Percentiles rank a stretch among this genome's conserved stretches.
phyloP scores from a whole-genome alignment of 2,113 vertebrate genomes.

The Nycticryphes semicollaris region DNA sequence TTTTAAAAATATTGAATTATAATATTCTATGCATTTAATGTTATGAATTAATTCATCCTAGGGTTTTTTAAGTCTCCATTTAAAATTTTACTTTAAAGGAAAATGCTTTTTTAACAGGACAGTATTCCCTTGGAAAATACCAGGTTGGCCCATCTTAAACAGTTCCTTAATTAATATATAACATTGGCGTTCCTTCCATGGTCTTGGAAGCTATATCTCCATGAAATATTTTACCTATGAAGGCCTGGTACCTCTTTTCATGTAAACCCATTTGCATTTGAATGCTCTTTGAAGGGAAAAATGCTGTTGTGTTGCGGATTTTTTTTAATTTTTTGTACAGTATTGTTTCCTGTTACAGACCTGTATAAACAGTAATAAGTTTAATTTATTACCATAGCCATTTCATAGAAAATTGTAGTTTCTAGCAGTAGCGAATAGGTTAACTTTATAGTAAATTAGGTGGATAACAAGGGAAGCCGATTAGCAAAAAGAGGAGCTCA shows the following conservation, averaged over 20 bases:
- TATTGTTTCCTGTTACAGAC: background rate
- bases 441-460: slow-evolving; percentile 43
- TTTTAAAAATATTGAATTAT: background rate
- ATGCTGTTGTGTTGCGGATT: background rate
- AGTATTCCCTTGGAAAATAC: background rate
- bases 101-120: background rate
- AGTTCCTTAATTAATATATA: slow-evolving; percentile 8
- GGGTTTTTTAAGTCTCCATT: background rate
- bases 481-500: slow-evolving; percentile 40
- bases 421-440: slow-evolving; percentile 24
- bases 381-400: background rate
- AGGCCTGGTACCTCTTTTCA: background rate
- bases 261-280: background rate
- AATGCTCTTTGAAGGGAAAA: background rate
- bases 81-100: background rate
- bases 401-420: background rate
- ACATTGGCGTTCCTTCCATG: background rate
- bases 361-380: background rate
- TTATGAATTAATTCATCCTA: background rate
- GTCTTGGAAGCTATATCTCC: background rate
- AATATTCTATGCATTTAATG: background rate
- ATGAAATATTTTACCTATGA: slow-evolving; percentile 22
- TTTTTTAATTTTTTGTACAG: background rate
- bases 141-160: background rate
- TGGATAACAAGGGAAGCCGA: slow-evolving; percentile 36